Evolutionary conservation across 1,140 invertebrate genomes (phyloP).

Genomic region (Heliconius hermathena): DNA sequence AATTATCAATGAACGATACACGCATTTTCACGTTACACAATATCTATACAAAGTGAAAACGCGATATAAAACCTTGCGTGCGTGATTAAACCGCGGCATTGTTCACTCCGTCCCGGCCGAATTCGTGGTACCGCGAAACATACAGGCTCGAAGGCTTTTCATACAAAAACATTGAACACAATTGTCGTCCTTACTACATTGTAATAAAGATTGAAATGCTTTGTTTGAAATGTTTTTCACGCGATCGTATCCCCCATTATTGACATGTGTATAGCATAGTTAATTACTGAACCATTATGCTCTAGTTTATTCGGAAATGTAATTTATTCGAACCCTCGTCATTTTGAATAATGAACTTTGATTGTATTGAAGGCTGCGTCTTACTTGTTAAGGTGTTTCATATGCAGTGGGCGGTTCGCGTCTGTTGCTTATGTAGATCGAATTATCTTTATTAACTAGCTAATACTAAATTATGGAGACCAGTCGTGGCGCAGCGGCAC

Average conservation of each 20-base stretch:
- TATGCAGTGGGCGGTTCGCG: background rate
- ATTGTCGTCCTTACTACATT: background rate
- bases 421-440: background rate
- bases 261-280: slow-evolving; percentile 35
- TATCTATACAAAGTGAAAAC: slow-evolving; percentile 22
- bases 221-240: slow-evolving; percentile 26
- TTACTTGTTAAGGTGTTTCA: slow-evolving; percentile 5
- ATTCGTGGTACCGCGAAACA: slow-evolving; percentile 38
- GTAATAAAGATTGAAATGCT: background rate
- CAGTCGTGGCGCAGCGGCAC: no score
- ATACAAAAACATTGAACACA: background rate
- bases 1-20: background rate
- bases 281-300: slow-evolving; percentile 40
- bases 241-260: slow-evolving; percentile 30
- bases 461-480: background rate
- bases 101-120: slow-evolving; percentile 42
- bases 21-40: slow-evolving; percentile 4
- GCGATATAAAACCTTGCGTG: slow-evolving; percentile 38
- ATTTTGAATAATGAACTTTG: slow-evolving; percentile 27
- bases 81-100: slow-evolving; percentile 46
- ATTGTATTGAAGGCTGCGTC: slow-evolving; percentile 13
- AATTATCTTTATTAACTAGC: background rate
- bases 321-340: slow-evolving; percentile 26
- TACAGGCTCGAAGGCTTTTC: background rate
- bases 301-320: slow-evolving; percentile 29